A percentile compares a stretch with the other conserved stretches of the same genome.
Conservation (phyloP, 2,797 vertebrate genomes). For the Tapera naevia region DNA sequence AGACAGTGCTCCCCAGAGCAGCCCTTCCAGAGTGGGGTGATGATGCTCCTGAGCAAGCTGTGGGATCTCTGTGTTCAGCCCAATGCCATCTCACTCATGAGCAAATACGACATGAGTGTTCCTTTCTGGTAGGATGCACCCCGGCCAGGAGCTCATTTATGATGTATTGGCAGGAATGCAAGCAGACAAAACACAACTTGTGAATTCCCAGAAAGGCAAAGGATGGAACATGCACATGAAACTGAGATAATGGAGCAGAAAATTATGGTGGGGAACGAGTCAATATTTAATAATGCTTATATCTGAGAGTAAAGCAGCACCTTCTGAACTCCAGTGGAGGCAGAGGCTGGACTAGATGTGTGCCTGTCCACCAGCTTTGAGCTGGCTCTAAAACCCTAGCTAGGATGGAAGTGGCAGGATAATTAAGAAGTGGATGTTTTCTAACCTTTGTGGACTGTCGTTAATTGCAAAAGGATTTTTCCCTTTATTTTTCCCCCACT, state of each 20-base stretch:
- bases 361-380: not conserved
- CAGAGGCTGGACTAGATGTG: not conserved
- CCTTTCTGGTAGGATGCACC: not conserved
- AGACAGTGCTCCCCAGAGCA: too few relatives aligned
- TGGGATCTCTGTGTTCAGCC: too few relatives aligned
- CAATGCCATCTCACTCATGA: rapidly evolving
- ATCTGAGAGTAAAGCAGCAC: not conserved
- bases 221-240: not conserved
- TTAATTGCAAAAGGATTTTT: not conserved
- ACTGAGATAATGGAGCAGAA: constrained; percentile 56
- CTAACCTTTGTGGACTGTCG: not conserved
- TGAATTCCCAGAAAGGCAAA: not conserved
- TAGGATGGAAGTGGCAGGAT: not conserved
- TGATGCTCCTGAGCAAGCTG: too few relatives aligned
- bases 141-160: not conserved
- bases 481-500: rapidly evolving
- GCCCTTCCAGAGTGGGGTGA: too few relatives aligned
- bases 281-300: not conserved
- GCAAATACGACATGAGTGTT: rapidly evolving
- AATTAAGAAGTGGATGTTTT: rapidly evolving
- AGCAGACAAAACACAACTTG: not conserved
- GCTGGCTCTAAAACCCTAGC: rapidly evolving
- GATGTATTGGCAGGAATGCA: not conserved
- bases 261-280: constrained; percentile 1
- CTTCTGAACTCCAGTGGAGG: rapidly evolving